phyloP scores from a whole-genome alignment of 2,797 vertebrate species.

The Acridotheres tristis region DNA sequence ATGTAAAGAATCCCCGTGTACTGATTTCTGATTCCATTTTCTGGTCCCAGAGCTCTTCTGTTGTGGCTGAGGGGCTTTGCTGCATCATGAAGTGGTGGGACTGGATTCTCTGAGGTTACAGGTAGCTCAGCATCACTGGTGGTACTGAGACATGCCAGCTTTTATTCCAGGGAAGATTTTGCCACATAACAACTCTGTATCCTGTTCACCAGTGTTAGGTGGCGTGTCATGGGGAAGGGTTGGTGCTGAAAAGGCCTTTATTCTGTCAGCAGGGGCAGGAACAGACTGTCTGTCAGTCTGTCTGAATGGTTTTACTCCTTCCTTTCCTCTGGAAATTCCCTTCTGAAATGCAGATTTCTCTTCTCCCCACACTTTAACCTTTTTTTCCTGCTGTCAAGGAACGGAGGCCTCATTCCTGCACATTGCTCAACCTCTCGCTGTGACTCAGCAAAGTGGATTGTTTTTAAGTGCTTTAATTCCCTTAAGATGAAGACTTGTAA shows the following conservation, averaged over 20 bases:
- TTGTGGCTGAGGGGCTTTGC: neutral
- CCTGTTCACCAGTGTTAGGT: neutral
- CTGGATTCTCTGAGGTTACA: rapidly evolving
- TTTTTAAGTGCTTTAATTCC: neutral
- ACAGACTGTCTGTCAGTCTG: neutral
- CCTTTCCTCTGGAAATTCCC: neutral
- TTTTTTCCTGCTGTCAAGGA: neutral
- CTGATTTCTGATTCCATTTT: neutral
- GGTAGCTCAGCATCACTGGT: neutral
- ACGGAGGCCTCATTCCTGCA: neutral
- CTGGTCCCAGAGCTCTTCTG: rapidly evolving
- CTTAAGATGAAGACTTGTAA: neutral
- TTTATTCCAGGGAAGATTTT: neutral
- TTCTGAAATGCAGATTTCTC: neutral
- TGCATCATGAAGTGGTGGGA: neutral
- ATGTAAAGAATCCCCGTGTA: neutral
- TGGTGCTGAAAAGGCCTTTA: neutral
- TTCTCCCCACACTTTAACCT: neutral
- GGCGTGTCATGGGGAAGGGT: rapidly evolving
- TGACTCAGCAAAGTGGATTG: neutral
- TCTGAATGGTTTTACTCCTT: neutral
- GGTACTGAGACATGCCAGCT: neutral
- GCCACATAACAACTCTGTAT: neutral
- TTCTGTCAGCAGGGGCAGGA: neutral
- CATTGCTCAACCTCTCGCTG: neutral